Percentiles rank a stretch among this genome's conserved stretches.
Evolutionary conservation across 2,888 invertebrate species (phyloP).

Genomic region (Pantelozetes paolii): DNA sequence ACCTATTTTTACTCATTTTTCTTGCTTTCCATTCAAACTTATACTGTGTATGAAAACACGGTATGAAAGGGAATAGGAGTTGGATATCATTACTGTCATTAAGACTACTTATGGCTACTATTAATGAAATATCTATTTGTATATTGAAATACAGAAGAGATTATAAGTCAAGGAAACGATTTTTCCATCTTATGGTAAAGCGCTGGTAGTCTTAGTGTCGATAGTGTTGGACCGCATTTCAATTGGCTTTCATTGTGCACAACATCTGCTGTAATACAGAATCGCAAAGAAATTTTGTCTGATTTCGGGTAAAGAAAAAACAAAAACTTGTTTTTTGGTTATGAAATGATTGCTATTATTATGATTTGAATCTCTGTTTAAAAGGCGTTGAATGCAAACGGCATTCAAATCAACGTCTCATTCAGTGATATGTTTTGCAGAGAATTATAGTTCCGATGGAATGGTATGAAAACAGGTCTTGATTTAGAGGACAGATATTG

Average conservation of each 20-base stretch:
- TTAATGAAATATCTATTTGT: background rate
- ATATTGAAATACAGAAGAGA: too few relatives aligned
- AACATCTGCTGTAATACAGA: background rate
- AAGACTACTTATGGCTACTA: background rate
- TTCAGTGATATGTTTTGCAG: background rate
- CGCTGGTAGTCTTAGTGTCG: background rate
- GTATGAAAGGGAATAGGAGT: too few relatives aligned
- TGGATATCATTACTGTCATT: background rate
- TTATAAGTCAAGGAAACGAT: too few relatives aligned
- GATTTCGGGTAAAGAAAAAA: background rate
- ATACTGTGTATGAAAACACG: too few relatives aligned
- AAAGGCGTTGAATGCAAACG: background rate
- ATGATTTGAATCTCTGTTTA: too few relatives aligned
- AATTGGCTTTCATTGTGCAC: background rate
- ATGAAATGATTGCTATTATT: too few relatives aligned
- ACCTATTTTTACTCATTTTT: background rate
- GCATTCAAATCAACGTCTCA: background rate
- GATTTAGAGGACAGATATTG: conserved; percentile 26
- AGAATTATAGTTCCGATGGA: background rate
- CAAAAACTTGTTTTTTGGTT: background rate
- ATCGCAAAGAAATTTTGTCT: background rate
- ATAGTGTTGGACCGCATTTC: background rate
- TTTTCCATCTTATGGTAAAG: too few relatives aligned
- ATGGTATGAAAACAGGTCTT: conserved; percentile 7
- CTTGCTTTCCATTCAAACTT: too few relatives aligned